Evolutionary conservation across 2,113 vertebrate species (phyloP).

Genomic region (Bufo gargarizans): DNA sequence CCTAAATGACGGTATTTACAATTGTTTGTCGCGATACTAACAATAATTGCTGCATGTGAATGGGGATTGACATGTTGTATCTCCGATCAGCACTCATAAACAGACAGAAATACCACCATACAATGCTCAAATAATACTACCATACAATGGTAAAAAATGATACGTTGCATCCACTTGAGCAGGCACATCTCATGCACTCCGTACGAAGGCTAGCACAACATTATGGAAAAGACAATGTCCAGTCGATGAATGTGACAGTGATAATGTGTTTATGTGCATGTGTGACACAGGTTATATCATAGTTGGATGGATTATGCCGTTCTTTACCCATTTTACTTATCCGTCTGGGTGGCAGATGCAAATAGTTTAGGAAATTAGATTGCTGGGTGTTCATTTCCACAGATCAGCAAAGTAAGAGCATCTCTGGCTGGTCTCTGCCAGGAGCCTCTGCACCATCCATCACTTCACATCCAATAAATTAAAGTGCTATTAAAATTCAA

Average conservation of each 20-base stretch:
- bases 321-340: constrained; percentile 38
- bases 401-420: constrained; percentile 51
- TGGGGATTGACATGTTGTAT: too few relatives aligned
- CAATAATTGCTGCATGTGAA: too few relatives aligned
- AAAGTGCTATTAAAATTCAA: constrained; percentile 60
- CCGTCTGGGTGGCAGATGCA: constrained; percentile 55
- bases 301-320: constrained; percentile 15
- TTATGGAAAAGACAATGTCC: not conserved
- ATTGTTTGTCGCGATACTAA: too few relatives aligned
- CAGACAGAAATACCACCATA: not conserved
- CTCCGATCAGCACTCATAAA: too few relatives aligned
- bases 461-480: constrained; percentile 67
- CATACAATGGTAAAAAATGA: not conserved
- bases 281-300: constrained; percentile 3
- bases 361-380: constrained; percentile 58
- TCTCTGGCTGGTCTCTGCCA: constrained; percentile 47
- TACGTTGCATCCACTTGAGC: not conserved
- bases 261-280: not conserved
- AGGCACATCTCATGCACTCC: not conserved
- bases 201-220: too few relatives aligned
- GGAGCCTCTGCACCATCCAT: constrained; percentile 58
- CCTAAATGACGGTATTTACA: too few relatives aligned
- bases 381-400: constrained; percentile 55
- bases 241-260: constrained; percentile 1
- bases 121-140: not conserved